phyloP scores from a whole-genome alignment of 1,140 invertebrate genomes.

The Heliothis subflexa region DNA sequence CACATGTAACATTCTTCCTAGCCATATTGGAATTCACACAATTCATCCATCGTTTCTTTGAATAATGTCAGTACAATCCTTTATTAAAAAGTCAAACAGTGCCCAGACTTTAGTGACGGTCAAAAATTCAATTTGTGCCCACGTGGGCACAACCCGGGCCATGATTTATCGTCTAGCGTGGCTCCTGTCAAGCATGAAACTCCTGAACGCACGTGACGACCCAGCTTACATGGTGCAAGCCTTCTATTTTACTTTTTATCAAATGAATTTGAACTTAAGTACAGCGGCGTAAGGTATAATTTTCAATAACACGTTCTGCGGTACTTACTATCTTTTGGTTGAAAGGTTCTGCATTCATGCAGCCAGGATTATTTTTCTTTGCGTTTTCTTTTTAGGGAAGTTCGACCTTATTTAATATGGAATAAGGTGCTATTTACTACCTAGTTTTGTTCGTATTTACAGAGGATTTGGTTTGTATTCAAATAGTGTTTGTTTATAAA shows the following conservation, averaged over 20 bases:
- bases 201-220: conserved; percentile 27
- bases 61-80: not conserved
- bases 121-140: conserved; percentile 38
- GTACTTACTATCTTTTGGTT: not conserved
- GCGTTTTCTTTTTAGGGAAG: not conserved
- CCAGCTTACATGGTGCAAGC: not conserved
- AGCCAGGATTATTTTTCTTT: conserved; percentile 21
- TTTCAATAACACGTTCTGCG: not conserved
- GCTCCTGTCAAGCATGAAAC: conserved; percentile 29
- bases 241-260: not conserved
- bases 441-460: not conserved
- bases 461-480: not conserved
- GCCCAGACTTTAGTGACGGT: conserved; percentile 20
- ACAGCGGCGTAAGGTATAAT: not conserved
- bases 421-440: not conserved
- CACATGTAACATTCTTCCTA: too few species aligned
- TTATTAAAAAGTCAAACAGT: conserved; percentile 22
- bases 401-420: not conserved
- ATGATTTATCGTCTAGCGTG: conserved; percentile 28
- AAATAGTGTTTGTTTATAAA: too few species aligned
- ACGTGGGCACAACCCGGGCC: conserved; percentile 6
- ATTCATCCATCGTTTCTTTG: too few species aligned
- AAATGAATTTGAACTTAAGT: not conserved
- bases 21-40: too few species aligned
- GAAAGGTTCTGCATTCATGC: conserved; percentile 10